These are phyloP conservation scores for Vireo griseus DNA, from an alignment of 2,797 vertebrate species.

Conservation along the genomic window DNA sequence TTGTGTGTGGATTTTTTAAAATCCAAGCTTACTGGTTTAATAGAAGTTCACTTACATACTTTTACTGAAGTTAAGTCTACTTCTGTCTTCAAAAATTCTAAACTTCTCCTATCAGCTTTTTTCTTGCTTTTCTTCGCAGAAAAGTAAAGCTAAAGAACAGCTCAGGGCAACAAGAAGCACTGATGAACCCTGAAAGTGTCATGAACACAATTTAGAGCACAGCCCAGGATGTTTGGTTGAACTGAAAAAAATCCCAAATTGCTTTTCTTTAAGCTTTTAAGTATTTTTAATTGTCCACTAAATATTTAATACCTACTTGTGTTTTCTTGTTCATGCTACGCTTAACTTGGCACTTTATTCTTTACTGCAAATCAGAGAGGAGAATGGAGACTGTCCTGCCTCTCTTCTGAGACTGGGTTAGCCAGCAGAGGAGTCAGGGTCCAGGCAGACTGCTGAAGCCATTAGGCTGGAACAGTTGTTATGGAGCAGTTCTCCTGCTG, in stretches of 20 bases:
- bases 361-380: background rate
- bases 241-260: accelerated
- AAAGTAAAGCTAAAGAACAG: background rate
- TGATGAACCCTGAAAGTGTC: background rate
- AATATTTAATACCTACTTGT: background rate
- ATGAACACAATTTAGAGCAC: background rate
- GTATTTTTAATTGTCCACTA: background rate
- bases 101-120: background rate
- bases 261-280: background rate
- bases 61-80: background rate
- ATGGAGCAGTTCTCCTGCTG: constrained; percentile 34
- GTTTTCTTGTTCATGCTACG: background rate
- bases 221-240: background rate
- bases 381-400: background rate
- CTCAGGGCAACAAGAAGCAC: background rate
- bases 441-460: constrained; percentile 29
- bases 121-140: background rate
- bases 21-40: background rate
- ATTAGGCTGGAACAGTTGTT: constrained; percentile 37
- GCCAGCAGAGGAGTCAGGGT: background rate
- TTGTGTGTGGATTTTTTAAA: background rate
- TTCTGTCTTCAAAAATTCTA: background rate
- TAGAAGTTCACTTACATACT: background rate
- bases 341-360: background rate
- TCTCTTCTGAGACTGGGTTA: background rate